Evolutionary conservation across 2,888 invertebrate genomes (phyloP).

Genomic region (Copidosoma aretas): DNA sequence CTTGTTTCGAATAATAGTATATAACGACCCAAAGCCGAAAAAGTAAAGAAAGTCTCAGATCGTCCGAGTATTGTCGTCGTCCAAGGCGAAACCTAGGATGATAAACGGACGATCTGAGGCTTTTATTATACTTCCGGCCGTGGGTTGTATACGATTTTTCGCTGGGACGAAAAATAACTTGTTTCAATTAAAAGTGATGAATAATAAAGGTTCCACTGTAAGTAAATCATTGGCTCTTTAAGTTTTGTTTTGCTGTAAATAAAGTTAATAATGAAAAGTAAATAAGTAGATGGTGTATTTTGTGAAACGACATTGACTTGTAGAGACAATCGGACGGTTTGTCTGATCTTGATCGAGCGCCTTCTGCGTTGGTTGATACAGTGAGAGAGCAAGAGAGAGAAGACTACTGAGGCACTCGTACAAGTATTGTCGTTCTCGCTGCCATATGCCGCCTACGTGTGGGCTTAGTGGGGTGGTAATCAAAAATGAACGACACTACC

Average conservation of each 20-base stretch:
- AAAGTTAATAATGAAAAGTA: background rate
- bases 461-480: conserved; percentile 29
- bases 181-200: background rate
- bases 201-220: background rate
- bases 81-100: too few species aligned
- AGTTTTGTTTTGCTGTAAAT: conserved; percentile 8
- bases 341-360: conserved; percentile 36
- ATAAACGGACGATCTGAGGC: too few species aligned
- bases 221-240: conserved; percentile 21
- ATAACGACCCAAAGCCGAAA: too few species aligned
- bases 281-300: conserved; percentile 31
- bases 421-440: conserved; percentile 40
- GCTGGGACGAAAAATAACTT: too few species aligned
- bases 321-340: conserved; percentile 32
- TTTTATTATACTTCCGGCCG: too few species aligned
- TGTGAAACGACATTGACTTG: conserved; percentile 39
- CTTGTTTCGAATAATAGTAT: too few species aligned
- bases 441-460: conserved; percentile 32
- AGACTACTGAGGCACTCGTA: conserved; percentile 28
- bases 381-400: conserved; percentile 18
- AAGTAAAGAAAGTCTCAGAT: too few species aligned
- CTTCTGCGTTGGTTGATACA: conserved; percentile 37
- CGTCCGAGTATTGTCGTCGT: too few species aligned
- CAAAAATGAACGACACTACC: conserved; percentile 6
- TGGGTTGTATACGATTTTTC: too few species aligned